These are phyloP conservation scores for Hyperopisus bebe DNA, from an alignment of 2,113 vertebrate genomes.

Conservation along the genomic window DNA sequence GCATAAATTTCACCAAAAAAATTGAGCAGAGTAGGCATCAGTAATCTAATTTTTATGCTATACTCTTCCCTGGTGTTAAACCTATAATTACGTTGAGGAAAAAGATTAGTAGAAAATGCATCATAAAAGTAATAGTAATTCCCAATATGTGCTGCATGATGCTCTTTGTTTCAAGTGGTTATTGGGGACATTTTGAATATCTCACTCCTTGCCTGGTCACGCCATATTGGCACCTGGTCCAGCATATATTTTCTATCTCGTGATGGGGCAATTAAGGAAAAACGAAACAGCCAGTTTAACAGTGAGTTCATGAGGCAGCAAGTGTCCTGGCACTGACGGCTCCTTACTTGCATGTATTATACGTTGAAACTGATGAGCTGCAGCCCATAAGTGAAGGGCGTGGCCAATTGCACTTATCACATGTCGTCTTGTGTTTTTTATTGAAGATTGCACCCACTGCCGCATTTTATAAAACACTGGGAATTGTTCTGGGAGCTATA, in stretches of 20 bases:
- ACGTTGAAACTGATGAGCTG: not conserved
- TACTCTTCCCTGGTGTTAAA: not conserved
- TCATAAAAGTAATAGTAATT: not conserved
- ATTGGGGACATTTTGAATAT: not conserved
- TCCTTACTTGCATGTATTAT: not conserved
- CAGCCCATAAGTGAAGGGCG: not conserved
- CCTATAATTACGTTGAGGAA: not conserved
- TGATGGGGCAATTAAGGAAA: not conserved
- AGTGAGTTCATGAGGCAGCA: not conserved
- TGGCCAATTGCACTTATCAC: not conserved
- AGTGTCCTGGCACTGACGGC: not conserved
- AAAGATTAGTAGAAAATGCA: not conserved
- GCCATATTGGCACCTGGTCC: not conserved
- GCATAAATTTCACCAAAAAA: not conserved
- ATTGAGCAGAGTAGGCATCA: not conserved
- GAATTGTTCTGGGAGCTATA: not conserved
- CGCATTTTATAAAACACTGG: not conserved
- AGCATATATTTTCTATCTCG: not conserved
- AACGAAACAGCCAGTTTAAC: not conserved
- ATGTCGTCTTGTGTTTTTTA: not conserved
- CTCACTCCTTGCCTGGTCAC: not conserved
- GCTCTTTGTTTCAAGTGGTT: not conserved
- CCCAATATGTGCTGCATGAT: not conserved
- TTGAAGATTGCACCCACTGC: not conserved
- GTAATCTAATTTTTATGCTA: not conserved